Evolutionary conservation across 2,888 invertebrate species (phyloP).

Genomic region (Chirona hameri): DNA sequence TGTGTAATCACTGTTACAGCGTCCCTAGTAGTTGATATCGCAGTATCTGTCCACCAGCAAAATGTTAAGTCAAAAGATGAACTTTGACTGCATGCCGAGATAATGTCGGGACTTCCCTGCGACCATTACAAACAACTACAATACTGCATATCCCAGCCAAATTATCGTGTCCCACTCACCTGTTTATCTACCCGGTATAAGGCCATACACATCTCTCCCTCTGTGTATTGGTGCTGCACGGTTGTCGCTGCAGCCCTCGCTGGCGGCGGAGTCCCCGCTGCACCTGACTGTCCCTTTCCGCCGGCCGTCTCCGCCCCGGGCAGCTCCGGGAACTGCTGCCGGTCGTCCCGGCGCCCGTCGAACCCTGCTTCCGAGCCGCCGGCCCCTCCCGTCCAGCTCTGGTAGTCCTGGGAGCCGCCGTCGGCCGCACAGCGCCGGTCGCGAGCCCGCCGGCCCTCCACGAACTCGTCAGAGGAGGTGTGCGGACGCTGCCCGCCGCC

Average conservation of each 20-base stretch:
- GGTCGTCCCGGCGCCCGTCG: neutral
- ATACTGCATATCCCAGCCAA: no score
- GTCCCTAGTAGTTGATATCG: no score
- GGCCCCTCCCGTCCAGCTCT: neutral
- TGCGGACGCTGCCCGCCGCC: neutral
- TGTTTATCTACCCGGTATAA: neutral
- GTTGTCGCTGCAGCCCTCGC: neutral
- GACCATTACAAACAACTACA: no score
- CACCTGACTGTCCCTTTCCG: neutral
- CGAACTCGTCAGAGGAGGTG: neutral
- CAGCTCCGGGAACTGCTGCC: conserved; percentile 1
- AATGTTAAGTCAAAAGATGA: no score
- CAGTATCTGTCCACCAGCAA: no score
- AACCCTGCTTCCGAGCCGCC: neutral
- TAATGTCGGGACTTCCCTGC: no score
- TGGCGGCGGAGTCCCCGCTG: neutral
- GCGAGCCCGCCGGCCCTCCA: neutral
- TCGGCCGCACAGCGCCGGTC: no score
- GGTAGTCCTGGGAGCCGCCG: no score
- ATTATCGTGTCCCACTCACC: neutral
- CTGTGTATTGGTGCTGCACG: neutral
- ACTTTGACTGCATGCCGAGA: no score
- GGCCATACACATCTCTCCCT: neutral
- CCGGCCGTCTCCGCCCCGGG: neutral
- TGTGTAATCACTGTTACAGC: no score